phyloP scores from a whole-genome alignment of 2,888 invertebrate genomes.

The Rhagonycha lutea region DNA sequence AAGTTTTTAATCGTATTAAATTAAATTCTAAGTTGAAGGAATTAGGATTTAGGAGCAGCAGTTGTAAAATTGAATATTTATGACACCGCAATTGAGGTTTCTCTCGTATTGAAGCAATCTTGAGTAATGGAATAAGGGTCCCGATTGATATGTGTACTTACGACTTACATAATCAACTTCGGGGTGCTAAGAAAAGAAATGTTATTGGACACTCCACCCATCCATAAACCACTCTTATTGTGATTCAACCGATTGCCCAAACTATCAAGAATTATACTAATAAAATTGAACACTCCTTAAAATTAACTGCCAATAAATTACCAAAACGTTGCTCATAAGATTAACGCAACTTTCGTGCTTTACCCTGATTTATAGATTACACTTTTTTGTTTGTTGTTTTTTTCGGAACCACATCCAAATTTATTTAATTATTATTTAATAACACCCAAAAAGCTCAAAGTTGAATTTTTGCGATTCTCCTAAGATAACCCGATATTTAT shows the following conservation, averaged over 20 bases:
- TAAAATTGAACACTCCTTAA: slow-evolving; percentile 54
- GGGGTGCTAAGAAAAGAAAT: slow-evolving; percentile 31
- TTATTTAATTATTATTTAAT: background rate
- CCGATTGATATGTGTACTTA: slow-evolving; percentile 21
- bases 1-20: background rate
- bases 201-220: slow-evolving; percentile 36
- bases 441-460: background rate
- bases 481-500: slow-evolving; percentile 2
- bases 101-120: slow-evolving; percentile 19
- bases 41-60: slow-evolving; percentile 3
- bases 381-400: background rate
- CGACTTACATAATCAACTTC: slow-evolving; percentile 13
- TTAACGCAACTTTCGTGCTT: slow-evolving; percentile 44
- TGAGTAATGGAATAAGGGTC: slow-evolving; percentile 23
- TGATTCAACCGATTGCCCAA: slow-evolving; percentile 37
- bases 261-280: slow-evolving; percentile 43
- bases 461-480: background rate
- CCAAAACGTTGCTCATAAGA: slow-evolving; percentile 42
- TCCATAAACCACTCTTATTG: slow-evolving; percentile 42
- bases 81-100: slow-evolving; percentile 20
- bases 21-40: background rate
- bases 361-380: slow-evolving; percentile 34
- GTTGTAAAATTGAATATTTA: slow-evolving; percentile 21
- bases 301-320: slow-evolving; percentile 55
- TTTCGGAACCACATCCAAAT: background rate